A percentile compares a stretch with the other conserved stretches of the same genome.
phyloP scores from a whole-genome alignment of 2,888 invertebrate species.

The Leucophenga maculata region DNA sequence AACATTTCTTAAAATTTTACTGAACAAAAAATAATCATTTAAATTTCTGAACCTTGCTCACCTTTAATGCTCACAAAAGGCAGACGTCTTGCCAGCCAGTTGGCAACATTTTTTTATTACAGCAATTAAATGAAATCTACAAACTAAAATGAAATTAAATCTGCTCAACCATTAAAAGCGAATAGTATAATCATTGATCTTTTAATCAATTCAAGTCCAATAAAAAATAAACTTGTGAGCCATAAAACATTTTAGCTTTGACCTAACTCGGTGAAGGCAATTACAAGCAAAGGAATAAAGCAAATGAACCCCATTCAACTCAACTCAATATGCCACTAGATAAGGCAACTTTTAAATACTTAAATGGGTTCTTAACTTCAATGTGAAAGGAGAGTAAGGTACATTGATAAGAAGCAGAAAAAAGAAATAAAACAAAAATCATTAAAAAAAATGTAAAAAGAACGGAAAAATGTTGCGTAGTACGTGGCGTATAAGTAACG shows the following conservation, averaged over 20 bases:
- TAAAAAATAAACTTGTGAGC: conserved; percentile 34
- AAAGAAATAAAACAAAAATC: conserved; percentile 34
- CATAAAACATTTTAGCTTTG: conserved; percentile 46
- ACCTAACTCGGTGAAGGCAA: not conserved
- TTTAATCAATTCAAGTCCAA: conserved; percentile 60
- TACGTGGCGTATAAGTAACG: conserved; percentile 9
- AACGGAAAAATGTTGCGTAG: not conserved
- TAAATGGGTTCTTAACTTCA: not conserved
- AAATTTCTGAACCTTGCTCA: too few relatives aligned
- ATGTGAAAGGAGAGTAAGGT: not conserved
- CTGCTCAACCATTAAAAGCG: conserved; percentile 7
- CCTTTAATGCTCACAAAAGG: not conserved
- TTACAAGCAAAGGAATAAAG: not conserved
- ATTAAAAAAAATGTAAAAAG: conserved; percentile 1
- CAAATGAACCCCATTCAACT: not conserved
- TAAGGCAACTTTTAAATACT: conserved; percentile 7
- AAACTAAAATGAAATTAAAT: conserved; percentile 20
- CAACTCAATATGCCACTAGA: not conserved
- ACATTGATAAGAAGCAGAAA: conserved; percentile 31
- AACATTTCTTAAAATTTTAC: too few relatives aligned
- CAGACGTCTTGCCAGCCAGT: not conserved
- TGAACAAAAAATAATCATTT: too few relatives aligned
- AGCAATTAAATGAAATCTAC: conserved; percentile 9
- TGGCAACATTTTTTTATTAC: not conserved
- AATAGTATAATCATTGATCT: conserved; percentile 53